These are phyloP conservation scores for Drosophila peninsularis DNA, from an alignment of 2,888 invertebrate species.

Conservation along the genomic window DNA sequence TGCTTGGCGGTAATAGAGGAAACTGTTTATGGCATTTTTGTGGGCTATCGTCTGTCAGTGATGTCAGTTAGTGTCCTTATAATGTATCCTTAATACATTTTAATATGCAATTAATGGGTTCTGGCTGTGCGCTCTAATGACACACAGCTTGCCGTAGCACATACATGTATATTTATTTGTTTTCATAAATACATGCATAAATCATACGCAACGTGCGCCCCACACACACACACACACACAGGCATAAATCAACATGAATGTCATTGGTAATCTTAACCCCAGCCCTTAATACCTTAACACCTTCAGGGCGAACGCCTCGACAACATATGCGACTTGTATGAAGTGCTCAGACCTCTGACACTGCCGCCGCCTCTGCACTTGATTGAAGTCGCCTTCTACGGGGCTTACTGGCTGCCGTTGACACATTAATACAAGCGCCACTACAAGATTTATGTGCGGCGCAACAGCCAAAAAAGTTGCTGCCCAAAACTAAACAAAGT, in stretches of 20 bases:
- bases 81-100: conserved; percentile 68
- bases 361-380: conserved; percentile 21
- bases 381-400: conserved; percentile 38
- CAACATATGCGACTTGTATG: conserved; percentile 14
- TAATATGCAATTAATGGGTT: conserved; percentile 71
- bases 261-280: conserved; percentile 29
- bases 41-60: conserved; percentile 9
- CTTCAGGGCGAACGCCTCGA: conserved; percentile 36
- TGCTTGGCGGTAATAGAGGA: conserved; percentile 40
- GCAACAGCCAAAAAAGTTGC: conserved; percentile 27
- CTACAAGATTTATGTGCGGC: conserved; percentile 45
- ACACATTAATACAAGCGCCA: conserved; percentile 52
- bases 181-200: conserved; percentile 61
- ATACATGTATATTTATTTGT: conserved; percentile 54
- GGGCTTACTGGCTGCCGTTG: conserved; percentile 39
- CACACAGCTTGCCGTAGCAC: conserved; percentile 17
- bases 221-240: not conserved
- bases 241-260: conserved; percentile 66
- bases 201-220: conserved; percentile 52
- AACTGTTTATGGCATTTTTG: conserved; percentile 53
- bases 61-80: conserved; percentile 45
- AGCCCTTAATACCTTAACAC: conserved; percentile 3
- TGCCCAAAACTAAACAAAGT: conserved; percentile 60
- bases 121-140: conserved; percentile 43
- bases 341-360: conserved; percentile 17